A percentile compares a stretch with the other conserved stretches of the same genome.
Conservation (phyloP, 2,113 vertebrate species). For the Chionodraco myersi region DNA sequence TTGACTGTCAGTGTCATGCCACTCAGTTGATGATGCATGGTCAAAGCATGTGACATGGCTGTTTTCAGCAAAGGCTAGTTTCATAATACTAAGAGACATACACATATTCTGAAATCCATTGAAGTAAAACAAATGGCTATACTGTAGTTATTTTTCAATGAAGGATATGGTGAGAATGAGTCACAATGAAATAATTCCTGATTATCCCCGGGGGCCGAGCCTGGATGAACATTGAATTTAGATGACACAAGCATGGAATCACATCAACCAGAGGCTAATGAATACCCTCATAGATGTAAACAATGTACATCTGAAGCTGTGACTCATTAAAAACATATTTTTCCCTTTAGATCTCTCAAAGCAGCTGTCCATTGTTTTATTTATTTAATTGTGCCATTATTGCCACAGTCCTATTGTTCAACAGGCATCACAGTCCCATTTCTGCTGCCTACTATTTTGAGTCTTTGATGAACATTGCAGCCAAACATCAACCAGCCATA, state of each 20-base stretch:
- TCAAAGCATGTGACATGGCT: conserved; percentile 14
- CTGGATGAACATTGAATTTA: conserved; percentile 35
- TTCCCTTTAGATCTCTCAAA: neutral
- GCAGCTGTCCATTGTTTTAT: conserved; percentile 40
- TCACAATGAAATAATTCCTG: conserved; percentile 53
- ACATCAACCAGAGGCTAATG: conserved; percentile 54
- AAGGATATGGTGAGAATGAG: conserved; percentile 42
- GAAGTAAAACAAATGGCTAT: conserved; percentile 40
- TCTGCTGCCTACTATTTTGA: conserved; percentile 22
- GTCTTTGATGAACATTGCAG: neutral
- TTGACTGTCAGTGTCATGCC: conserved; percentile 32
- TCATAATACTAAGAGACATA: conserved; percentile 3
- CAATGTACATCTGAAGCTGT: conserved; percentile 27
- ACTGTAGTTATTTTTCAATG: conserved; percentile 42
- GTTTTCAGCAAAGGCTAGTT: conserved; percentile 22
- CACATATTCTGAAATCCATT: conserved; percentile 7
- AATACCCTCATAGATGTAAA: conserved; percentile 45
- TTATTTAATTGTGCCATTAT: conserved; percentile 26
- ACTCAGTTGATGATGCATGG: conserved; percentile 40
- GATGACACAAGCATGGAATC: conserved; percentile 47
- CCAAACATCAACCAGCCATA: neutral
- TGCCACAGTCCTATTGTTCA: conserved; percentile 60
- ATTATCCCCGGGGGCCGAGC: conserved; percentile 39
- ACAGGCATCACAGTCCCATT: conserved; percentile 46
- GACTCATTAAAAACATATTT: neutral